Conservation (phyloP, 2,888 invertebrate species). For the Caenorhabditis sp. region DNA sequence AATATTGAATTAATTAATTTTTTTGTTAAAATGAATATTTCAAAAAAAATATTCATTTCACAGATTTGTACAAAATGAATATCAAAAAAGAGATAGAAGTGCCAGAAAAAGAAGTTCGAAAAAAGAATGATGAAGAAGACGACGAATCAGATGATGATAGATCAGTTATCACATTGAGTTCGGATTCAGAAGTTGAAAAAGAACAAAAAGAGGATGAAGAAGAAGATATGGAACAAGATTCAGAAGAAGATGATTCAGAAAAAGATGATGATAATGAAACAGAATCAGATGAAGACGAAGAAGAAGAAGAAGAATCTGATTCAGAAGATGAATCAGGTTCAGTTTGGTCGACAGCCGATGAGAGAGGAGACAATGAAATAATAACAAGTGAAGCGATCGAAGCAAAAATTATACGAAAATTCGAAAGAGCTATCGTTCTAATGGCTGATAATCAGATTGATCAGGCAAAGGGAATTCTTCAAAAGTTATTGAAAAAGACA, state of each 20-base stretch:
- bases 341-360: conserved; percentile 40
- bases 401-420: conserved; percentile 39
- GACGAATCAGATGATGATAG: conserved; percentile 32
- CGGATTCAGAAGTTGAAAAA: conserved; percentile 17
- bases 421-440: conserved; percentile 30
- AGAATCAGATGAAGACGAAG: conserved; percentile 4
- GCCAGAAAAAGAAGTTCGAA: not conserved
- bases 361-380: conserved; percentile 20
- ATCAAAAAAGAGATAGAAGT: conserved; percentile 7
- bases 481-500: conserved; percentile 38
- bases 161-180: not conserved
- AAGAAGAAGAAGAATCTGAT: conserved; percentile 13
- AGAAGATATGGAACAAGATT: conserved; percentile 12
- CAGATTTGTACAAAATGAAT: conserved; percentile 8
- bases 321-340: conserved; percentile 30
- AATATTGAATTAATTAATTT: conserved; percentile 4
- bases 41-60: conserved; percentile 5
- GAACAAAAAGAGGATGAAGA: conserved; percentile 30
- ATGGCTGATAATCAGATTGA: conserved; percentile 36
- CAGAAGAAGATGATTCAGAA: conserved; percentile 10
- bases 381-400: conserved; percentile 30
- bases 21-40: not conserved
- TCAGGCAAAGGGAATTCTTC: conserved; percentile 27
- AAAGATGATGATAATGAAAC: conserved; percentile 25
- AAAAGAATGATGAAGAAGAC: conserved; percentile 24